Conservation (phyloP, 2,113 vertebrate species). For the Chaenogobius annularis region DNA sequence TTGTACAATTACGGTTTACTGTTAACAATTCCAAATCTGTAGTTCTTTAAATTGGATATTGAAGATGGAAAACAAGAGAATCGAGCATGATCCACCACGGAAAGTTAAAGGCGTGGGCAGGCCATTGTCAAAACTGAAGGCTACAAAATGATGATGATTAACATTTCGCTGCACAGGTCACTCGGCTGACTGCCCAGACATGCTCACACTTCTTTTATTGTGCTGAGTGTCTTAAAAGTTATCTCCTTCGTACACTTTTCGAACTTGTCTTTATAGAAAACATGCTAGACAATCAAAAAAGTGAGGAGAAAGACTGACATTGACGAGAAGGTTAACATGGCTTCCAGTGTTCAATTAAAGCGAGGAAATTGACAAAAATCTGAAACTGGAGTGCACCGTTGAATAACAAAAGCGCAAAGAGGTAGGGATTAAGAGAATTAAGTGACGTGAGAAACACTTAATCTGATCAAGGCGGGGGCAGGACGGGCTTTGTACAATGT, state of each 20-base stretch:
- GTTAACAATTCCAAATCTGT: too few relatives aligned
- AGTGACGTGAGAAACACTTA: conserved; percentile 14
- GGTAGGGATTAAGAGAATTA: background rate
- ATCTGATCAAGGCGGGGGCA: conserved; percentile 12
- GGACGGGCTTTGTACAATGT: conserved; percentile 18
- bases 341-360: conserved; percentile 8
- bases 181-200: conserved; percentile 9
- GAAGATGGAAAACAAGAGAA: conserved; percentile 23
- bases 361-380: background rate
- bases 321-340: background rate
- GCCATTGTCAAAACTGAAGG: conserved; percentile 21
- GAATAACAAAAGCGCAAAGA: too few relatives aligned
- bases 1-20: too few relatives aligned
- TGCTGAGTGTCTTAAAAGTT: background rate
- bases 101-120: background rate
- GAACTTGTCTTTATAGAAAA: conserved; percentile 24
- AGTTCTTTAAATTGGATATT: conserved; percentile 8
- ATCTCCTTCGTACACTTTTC: conserved; percentile 11
- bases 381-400: too few relatives aligned
- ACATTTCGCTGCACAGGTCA: conserved; percentile 7
- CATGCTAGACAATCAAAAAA: conserved; percentile 9
- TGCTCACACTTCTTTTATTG: conserved; percentile 11
- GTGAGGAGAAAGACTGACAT: conserved; percentile 5
- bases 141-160: conserved; percentile 20
- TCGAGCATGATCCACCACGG: background rate